Percentiles rank a stretch among this genome's conserved stretches.
These are phyloP conservation scores for Loxodonta africana DNA, from an alignment of 2,113 vertebrate species.

Conservation along the genomic window DNA sequence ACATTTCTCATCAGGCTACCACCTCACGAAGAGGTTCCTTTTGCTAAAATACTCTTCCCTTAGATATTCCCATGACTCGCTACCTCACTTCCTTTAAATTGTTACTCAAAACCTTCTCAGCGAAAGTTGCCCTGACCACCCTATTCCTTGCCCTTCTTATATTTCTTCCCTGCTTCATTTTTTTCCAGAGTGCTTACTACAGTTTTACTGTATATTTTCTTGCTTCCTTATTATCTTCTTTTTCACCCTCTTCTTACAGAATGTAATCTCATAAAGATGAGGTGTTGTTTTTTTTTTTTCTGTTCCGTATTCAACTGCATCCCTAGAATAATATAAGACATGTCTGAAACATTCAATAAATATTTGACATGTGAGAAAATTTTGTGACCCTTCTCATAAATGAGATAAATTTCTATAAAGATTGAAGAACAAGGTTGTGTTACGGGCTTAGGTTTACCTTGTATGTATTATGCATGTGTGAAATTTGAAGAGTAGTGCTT, in stretches of 20 bases:
- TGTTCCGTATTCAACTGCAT: neutral
- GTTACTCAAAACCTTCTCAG: slow-evolving; percentile 6
- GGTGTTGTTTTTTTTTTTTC: neutral
- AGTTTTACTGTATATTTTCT: neutral
- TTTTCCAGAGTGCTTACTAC: neutral
- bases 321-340: neutral
- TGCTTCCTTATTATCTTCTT: neutral
- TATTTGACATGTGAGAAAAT: slow-evolving; percentile 20
- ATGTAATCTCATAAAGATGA: neutral
- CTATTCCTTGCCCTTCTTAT: neutral
- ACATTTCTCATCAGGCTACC: neutral
- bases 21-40: neutral
- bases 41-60: neutral
- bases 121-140: neutral
- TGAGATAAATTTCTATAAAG: neutral
- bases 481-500: slow-evolving; percentile 9
- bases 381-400: neutral
- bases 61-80: neutral
- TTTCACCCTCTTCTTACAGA: neutral
- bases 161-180: neutral
- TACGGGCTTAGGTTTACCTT: neutral
- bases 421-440: neutral
- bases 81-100: neutral
- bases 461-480: neutral
- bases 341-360: neutral